These are phyloP conservation scores for Ormyrus labotus DNA, from an alignment of 2,888 invertebrate genomes.

Conservation along the genomic window DNA sequence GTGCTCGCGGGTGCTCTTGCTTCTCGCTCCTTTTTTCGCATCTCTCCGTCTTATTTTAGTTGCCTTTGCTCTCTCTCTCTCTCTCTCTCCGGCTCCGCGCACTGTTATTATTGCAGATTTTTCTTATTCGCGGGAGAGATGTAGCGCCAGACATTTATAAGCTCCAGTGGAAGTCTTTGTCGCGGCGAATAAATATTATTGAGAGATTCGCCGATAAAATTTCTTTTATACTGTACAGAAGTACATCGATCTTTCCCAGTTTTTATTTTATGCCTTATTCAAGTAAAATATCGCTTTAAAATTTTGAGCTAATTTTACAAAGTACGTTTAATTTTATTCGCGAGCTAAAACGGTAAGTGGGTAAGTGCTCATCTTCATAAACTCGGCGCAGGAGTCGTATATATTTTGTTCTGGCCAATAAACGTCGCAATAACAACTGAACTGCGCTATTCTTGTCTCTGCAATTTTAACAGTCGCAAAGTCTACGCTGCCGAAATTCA, in stretches of 20 bases:
- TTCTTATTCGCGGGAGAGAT: conserved; percentile 28
- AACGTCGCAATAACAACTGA: conserved; percentile 37
- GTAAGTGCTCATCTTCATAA: conserved; percentile 36
- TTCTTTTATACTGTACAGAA: conserved; percentile 16
- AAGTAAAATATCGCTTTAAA: too few species aligned
- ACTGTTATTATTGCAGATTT: conserved; percentile 49
- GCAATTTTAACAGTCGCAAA: conserved; percentile 5
- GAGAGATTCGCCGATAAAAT: conserved; percentile 8
- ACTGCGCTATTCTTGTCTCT: conserved; percentile 31
- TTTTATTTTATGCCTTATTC: too few species aligned
- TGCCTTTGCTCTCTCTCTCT: not conserved
- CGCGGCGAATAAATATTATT: conserved; percentile 25
- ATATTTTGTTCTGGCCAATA: conserved; percentile 28
- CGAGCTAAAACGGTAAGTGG: not conserved
- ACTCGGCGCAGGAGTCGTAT: conserved; percentile 4
- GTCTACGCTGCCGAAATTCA: too few species aligned
- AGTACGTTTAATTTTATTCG: not conserved
- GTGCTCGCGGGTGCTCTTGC: not conserved
- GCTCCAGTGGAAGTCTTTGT: conserved; percentile 9
- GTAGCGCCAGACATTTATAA: conserved; percentile 25
- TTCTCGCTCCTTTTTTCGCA: not conserved
- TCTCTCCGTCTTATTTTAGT: not conserved
- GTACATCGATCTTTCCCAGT: too few species aligned
- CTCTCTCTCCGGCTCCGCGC: not conserved
- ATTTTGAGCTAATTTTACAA: too few species aligned